These are phyloP conservation scores for Leguminivora glycinivorella DNA, from an alignment of 1,140 invertebrate species.

Conservation along the genomic window DNA sequence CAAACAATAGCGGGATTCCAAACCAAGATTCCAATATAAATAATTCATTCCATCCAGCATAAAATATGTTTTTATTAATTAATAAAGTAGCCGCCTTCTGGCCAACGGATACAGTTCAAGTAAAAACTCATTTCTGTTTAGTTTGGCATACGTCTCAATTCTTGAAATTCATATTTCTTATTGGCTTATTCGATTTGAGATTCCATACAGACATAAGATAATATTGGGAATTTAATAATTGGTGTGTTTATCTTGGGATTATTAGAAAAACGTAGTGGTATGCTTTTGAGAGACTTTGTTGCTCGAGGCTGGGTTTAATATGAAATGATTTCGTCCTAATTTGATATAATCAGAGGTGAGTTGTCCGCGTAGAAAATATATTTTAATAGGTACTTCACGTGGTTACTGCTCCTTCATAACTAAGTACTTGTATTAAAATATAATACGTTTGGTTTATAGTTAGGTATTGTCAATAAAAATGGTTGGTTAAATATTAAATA, in stretches of 20 bases:
- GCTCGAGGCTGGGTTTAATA: constrained; percentile 47
- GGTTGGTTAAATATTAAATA: too few relatives aligned
- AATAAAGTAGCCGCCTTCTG: constrained; percentile 47
- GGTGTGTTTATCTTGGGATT: constrained; percentile 50
- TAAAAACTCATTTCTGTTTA: constrained; percentile 27
- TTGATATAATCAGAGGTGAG: constrained; percentile 43
- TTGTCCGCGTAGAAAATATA: neutral
- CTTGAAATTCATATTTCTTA: constrained; percentile 60
- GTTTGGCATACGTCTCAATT: constrained; percentile 50
- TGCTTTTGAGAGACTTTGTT: constrained; percentile 44
- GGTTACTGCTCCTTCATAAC: neutral
- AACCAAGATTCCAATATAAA: constrained; percentile 49
- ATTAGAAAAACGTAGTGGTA: constrained; percentile 59
- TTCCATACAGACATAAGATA: constrained; percentile 44
- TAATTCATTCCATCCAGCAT: constrained; percentile 48
- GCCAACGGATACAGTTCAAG: constrained; percentile 8
- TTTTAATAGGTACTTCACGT: neutral
- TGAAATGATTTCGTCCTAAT: constrained; percentile 35
- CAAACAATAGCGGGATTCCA: constrained; percentile 34
- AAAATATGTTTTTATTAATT: constrained; percentile 63
- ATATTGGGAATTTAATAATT: constrained; percentile 64
- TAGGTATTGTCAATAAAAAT: too few relatives aligned
- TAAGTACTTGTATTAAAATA: neutral
- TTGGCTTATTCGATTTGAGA: constrained; percentile 42
- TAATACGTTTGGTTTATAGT: neutral